Evolutionary conservation across 2,888 invertebrate species (phyloP).

Genomic region (Mimas tiliae): DNA sequence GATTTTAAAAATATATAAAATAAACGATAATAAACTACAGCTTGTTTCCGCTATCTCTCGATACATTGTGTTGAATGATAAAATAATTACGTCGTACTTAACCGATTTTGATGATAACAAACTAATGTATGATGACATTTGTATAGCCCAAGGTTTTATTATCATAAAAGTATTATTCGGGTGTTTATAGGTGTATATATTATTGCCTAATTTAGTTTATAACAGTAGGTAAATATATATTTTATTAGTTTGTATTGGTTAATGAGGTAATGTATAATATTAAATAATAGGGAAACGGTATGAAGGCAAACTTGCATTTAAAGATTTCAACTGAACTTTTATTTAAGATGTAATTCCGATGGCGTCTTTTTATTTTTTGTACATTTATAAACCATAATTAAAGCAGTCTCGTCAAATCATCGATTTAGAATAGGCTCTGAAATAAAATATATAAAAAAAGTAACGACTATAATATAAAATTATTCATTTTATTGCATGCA

Average conservation of each 20-base stretch:
- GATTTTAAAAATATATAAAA: too few species aligned
- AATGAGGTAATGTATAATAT: constrained; percentile 4
- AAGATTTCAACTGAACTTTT: neutral
- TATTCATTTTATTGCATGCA: too few species aligned
- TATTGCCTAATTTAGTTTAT: constrained; percentile 12
- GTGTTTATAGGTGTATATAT: constrained; percentile 6
- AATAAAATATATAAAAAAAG: too few species aligned
- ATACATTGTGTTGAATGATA: neutral
- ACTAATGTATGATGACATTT: constrained; percentile 2
- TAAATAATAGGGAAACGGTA: neutral
- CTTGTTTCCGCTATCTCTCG: neutral
- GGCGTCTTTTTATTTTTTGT: neutral
- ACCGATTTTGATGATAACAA: neutral
- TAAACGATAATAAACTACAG: neutral
- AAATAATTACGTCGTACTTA: constrained; percentile 7
- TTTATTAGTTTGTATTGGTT: neutral
- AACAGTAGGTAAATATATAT: constrained; percentile 11
- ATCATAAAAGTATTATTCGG: constrained; percentile 22
- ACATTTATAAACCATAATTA: neutral
- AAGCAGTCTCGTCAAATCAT: neutral
- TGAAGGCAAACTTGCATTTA: constrained; percentile 10
- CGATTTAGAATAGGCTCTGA: too few species aligned
- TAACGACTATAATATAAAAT: too few species aligned
- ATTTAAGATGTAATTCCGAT: neutral
- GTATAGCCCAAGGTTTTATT: neutral